phyloP scores from a whole-genome alignment of 2,113 vertebrate species.

The Trinectes maculatus region DNA sequence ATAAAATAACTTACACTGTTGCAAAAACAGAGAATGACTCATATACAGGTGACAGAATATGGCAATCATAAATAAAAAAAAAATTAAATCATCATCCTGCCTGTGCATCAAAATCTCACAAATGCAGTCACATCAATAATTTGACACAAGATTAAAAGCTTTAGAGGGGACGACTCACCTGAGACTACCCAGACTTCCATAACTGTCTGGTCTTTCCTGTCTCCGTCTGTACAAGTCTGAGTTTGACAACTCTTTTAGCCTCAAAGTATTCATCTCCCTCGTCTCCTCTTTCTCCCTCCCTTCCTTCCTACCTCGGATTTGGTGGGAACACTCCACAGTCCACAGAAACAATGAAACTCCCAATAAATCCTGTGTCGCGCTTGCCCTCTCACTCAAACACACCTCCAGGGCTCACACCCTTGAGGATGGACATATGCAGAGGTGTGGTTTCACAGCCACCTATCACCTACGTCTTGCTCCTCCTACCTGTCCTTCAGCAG shows the following conservation, averaged over 20 bases:
- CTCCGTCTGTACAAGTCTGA: conserved; percentile 93
- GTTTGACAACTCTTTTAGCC: conserved; percentile 92
- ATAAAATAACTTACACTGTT: not conserved
- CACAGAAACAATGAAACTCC: conserved; percentile 8
- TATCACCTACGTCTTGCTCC: conserved; percentile 68
- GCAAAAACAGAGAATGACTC: not conserved
- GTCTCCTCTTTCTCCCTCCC: conserved; percentile 65
- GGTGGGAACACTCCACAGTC: conserved; percentile 9
- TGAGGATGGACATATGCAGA: conserved; percentile 72
- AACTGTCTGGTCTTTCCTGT: conserved; percentile 90
- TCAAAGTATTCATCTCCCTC: conserved; percentile 89
- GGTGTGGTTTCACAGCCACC: conserved; percentile 83
- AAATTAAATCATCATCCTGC: not conserved
- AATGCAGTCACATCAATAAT: not conserved
- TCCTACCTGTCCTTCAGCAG: conserved; percentile 55
- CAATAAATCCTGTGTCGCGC: conserved; percentile 32
- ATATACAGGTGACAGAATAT: not conserved
- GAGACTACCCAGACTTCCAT: conserved; percentile 80
- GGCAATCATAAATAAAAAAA: not conserved
- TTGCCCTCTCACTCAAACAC: conserved; percentile 71
- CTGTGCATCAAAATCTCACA: not conserved
- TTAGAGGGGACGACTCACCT: conserved; percentile 82
- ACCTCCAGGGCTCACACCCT: conserved; percentile 81
- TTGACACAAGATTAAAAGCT: not conserved
- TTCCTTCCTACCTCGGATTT: conserved; percentile 24